Evolutionary conservation across 1,140 invertebrate genomes (phyloP), one percentile per base, ranked within the genome.

Genomic region (Dendroctonus valens): DNA sequence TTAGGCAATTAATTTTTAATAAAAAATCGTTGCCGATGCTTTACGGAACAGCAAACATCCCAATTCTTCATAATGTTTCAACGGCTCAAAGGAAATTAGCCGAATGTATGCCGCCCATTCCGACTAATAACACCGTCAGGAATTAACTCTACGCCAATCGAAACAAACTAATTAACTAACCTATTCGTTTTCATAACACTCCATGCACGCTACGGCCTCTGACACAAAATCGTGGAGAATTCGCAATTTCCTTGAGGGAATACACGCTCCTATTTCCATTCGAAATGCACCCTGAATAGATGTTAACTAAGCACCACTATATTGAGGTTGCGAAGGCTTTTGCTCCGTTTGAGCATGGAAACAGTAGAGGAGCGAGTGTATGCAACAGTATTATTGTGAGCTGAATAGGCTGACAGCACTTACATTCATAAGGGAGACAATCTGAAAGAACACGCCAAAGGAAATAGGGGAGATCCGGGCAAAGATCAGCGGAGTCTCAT

Each of bases 101-200:
- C 9, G 38, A 52, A 52, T 52, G 38, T n/a, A 52, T 52, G 12
- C 37, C 50, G 7, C 9, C 14, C 14, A 26, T 14, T 26, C 50
- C 14, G 50, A 26, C 50, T 52, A 52, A 52, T 52, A 52, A 15
- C 37, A 52, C 50, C 50, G 50, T 15, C 50, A 15, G 50, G 50
- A 52, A 52, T 52, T 52, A 55, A 40, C 53, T 55, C 41, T 5
- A 39, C 53, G 41, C 53, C 53, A 55, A 55, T 41, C 53, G 53
- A 55, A 41, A 41, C 53, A 41, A 55, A 55, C 53, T 55, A 55
- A 55, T 55, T 55, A 55, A 41, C 53, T 7, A 39, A 41, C 39
- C 53, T 55, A 55, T 55, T 55, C 39, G 53, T 55, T 55, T 55
- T 55, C 53, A 55, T 55, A 55, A 55, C 53, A 55, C 53, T 55